Evolutionary conservation across 35 echinoderm and acorn worm species (phyloP).

Genomic region (Acanthaster planci): DNA sequence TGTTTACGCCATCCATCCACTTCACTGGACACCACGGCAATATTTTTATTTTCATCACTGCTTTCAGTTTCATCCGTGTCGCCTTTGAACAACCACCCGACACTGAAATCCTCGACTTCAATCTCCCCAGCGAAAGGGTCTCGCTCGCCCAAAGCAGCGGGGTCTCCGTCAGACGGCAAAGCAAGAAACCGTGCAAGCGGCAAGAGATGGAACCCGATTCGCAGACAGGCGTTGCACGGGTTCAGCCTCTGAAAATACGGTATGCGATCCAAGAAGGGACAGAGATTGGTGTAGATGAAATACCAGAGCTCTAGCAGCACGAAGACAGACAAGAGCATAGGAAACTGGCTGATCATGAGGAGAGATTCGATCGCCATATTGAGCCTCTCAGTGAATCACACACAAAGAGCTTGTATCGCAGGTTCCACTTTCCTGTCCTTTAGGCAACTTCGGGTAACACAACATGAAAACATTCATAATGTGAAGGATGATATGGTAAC

Average conservation of each 20-base stretch:
- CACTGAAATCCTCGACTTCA: not conserved
- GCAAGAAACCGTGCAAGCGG: constrained; percentile 61
- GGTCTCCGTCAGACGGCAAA: constrained; percentile 33
- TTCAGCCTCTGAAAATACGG: constrained; percentile 80
- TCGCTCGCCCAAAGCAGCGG: not conserved
- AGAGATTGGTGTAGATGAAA: constrained; percentile 84
- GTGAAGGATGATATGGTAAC: not conserved
- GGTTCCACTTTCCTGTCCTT: not conserved
- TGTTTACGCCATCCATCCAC: too few species aligned
- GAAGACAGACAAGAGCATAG: constrained; percentile 74
- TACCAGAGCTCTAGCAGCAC: constrained; percentile 79
- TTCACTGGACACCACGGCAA: too few species aligned
- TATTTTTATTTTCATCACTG: not conserved
- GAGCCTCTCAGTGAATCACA: too few species aligned
- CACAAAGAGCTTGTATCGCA: too few species aligned
- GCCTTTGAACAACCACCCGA: constrained; percentile 12
- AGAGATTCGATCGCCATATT: constrained; percentile 67
- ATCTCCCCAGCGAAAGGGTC: not conserved
- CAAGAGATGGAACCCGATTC: constrained; percentile 74
- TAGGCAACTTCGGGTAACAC: not conserved
- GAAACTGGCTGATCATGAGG: constrained; percentile 77
- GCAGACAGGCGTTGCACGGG: constrained; percentile 80
- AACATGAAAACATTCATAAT: not conserved
- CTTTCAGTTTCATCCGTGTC: not conserved
- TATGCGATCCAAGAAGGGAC: constrained; percentile 74